Percentiles rank a stretch among this genome's conserved stretches.
phyloP scores from a whole-genome alignment of 2,888 invertebrate species.

The Drosophila acutilabella region DNA sequence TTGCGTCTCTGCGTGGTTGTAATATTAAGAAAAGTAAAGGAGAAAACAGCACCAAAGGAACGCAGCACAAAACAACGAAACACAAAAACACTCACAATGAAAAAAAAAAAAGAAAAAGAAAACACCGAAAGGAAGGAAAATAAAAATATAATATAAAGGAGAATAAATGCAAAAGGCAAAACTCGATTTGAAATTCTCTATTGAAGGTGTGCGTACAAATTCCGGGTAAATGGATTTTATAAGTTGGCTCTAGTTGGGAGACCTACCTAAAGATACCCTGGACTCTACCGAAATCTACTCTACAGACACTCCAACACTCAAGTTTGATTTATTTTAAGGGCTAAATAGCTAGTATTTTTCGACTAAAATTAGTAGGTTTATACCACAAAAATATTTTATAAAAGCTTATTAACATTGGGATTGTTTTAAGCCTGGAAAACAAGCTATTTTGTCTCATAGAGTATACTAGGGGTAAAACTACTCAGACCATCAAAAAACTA shows the following conservation, averaged over 20 bases:
- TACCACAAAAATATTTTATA: too few relatives aligned
- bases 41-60: neutral
- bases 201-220: slow-evolving; percentile 16
- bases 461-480: too few relatives aligned
- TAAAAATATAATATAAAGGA: slow-evolving; percentile 27
- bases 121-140: slow-evolving; percentile 4
- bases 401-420: too few relatives aligned
- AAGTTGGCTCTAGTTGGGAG: too few relatives aligned
- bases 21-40: slow-evolving; percentile 42
- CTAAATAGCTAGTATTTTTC: too few relatives aligned
- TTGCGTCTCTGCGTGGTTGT: slow-evolving; percentile 62
- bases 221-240: too few relatives aligned
- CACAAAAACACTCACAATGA: neutral
- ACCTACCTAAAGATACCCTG: neutral
- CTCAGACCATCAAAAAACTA: too few relatives aligned
- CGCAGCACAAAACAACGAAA: neutral
- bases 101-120: slow-evolving; percentile 9
- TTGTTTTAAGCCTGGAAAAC: too few relatives aligned
- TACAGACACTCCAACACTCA: neutral
- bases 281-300: too few relatives aligned
- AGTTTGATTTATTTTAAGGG: neutral
- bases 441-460: too few relatives aligned
- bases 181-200: slow-evolving; percentile 58
- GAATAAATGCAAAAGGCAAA: slow-evolving; percentile 49
- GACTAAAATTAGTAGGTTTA: too few relatives aligned